phyloP scores from a whole-genome alignment of 2,113 vertebrate species.

The Amphiprion ocellaris region DNA sequence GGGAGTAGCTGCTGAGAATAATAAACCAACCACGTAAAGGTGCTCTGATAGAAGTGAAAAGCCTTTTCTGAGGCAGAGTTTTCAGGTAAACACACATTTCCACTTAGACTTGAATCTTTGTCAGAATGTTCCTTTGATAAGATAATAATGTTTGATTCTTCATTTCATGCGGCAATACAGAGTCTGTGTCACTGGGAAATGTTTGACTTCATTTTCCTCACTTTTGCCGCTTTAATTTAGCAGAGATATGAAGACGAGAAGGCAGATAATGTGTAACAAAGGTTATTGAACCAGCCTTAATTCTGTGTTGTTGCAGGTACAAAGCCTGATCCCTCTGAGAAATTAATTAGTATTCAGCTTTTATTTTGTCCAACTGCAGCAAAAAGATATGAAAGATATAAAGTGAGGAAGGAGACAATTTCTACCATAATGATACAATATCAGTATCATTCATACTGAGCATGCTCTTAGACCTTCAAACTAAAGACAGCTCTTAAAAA shows the following conservation, averaged over 20 bases:
- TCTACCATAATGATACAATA: constrained; percentile 19
- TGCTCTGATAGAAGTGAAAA: constrained; percentile 10
- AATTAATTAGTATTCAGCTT: constrained; percentile 61
- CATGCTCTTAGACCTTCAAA: constrained; percentile 19
- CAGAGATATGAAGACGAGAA: constrained; percentile 6
- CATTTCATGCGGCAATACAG: constrained; percentile 1
- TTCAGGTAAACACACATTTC: neutral
- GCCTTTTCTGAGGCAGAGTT: neutral
- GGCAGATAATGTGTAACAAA: constrained; percentile 40
- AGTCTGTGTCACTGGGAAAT: constrained; percentile 15
- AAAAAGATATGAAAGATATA: constrained; percentile 35
- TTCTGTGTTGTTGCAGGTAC: constrained; percentile 39
- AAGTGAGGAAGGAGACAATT: constrained; percentile 31
- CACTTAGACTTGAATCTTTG: constrained; percentile 20
- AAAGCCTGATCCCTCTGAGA: constrained; percentile 41
- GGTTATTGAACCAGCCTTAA: constrained; percentile 42
- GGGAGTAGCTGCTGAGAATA: constrained; percentile 19
- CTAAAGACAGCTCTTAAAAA: neutral
- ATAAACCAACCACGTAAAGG: constrained; percentile 40
- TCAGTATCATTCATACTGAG: constrained; percentile 26
- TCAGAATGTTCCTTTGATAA: constrained; percentile 28
- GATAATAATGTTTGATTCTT: constrained; percentile 22
- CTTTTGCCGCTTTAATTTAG: constrained; percentile 42
- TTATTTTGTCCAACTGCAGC: constrained; percentile 60
- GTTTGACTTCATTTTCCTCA: constrained; percentile 14